Percentiles rank a stretch among this genome's conserved stretches.
These are phyloP conservation scores for Artemia sinica DNA, from an alignment of 2,888 invertebrate genomes.

Conservation along the genomic window DNA sequence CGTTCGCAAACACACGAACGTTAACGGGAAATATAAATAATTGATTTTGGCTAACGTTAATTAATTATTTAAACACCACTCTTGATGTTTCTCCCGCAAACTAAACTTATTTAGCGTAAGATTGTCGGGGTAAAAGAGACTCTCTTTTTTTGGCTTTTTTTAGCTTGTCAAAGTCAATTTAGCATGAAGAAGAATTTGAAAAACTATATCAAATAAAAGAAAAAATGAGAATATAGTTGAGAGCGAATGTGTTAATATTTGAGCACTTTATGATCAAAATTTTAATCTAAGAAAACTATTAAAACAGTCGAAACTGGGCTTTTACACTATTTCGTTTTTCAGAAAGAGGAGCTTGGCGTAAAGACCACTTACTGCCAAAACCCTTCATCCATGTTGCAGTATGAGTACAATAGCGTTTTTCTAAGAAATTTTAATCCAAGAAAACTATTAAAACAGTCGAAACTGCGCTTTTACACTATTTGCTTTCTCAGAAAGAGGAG, in stretches of 20 bases:
- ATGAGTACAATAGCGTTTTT: constrained; percentile 80
- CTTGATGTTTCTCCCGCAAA: too few species aligned
- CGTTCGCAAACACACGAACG: background rate
- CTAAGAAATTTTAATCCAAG: too few species aligned
- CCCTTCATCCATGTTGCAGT: constrained; percentile 74
- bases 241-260: background rate
- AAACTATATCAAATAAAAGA: constrained; percentile 13
- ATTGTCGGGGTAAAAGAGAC: too few species aligned
- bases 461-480: constrained; percentile 22
- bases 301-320: background rate
- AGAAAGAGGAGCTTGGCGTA: constrained; percentile 59
- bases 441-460: background rate
- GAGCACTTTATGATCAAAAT: background rate
- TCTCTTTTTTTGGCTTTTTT: constrained; percentile 2
- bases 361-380: constrained; percentile 83
- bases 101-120: too few species aligned
- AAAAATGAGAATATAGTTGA: background rate
- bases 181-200: background rate
- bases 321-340: constrained; percentile 29
- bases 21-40: background rate
- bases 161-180: constrained; percentile 2
- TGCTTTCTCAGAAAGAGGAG: constrained; percentile 48
- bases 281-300: constrained; percentile 8
- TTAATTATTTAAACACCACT: background rate
- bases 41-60: background rate